phyloP scores from a whole-genome alignment of 2,888 invertebrate species.

The Stramonita haemastoma region DNA sequence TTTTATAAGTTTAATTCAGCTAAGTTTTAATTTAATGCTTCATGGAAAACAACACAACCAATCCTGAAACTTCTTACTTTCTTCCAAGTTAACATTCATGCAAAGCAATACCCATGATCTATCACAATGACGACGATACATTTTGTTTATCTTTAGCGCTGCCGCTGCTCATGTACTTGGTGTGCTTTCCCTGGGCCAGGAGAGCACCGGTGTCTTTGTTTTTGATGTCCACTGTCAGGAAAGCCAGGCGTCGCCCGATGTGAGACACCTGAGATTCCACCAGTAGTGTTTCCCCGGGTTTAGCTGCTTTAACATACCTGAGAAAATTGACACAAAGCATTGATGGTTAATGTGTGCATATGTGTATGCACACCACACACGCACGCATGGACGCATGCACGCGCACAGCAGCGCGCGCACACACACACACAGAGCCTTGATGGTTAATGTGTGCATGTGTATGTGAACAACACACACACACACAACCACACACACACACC shows the following conservation, averaged over 20 bases:
- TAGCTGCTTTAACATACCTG: slow-evolving; percentile 88
- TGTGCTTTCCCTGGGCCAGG: slow-evolving; percentile 90
- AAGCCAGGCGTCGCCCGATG: slow-evolving; percentile 88
- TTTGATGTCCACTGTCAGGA: slow-evolving; percentile 87
- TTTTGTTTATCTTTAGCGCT: not conserved
- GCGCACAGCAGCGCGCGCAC: too few species aligned
- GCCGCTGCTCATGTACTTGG: slow-evolving; percentile 80
- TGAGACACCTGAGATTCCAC: slow-evolving; percentile 88
- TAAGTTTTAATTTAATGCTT: too few species aligned
- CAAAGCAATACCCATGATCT: too few species aligned
- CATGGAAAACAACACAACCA: too few species aligned
- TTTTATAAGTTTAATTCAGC: too few species aligned
- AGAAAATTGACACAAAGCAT: slow-evolving; percentile 67
- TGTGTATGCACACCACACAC: too few species aligned
- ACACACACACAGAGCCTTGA: not conserved
- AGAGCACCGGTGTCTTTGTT: slow-evolving; percentile 86
- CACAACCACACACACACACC: too few species aligned
- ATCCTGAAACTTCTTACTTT: too few species aligned
- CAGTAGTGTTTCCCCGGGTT: slow-evolving; percentile 87
- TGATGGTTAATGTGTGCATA: not conserved
- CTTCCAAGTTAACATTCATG: too few species aligned
- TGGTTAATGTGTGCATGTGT: not conserved
- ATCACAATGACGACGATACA: too few species aligned
- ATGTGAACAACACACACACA: too few species aligned
- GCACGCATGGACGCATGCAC: too few species aligned